Conservation (phyloP, 2,888 invertebrate species). For the Sesia apiformis region DNA sequence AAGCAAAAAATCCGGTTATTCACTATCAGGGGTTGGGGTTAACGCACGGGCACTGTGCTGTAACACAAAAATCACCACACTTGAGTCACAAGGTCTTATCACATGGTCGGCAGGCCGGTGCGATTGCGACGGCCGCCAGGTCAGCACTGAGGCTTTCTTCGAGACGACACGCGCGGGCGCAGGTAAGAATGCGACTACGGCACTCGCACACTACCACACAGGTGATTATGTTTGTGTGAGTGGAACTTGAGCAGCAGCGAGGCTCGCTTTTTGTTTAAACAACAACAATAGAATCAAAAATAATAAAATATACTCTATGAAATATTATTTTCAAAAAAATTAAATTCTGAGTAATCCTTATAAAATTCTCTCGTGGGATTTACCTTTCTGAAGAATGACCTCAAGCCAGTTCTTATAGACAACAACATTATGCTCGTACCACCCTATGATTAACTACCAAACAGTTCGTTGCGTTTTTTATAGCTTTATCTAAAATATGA, state of each 20-base stretch:
- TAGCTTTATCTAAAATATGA: too few species aligned
- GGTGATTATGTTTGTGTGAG: constrained; percentile 22
- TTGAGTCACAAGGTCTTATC: constrained; percentile 55
- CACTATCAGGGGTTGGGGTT: constrained; percentile 70
- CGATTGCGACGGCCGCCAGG: constrained; percentile 65
- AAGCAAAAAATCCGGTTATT: constrained; percentile 61
- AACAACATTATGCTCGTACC: too few species aligned
- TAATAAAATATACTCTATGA: too few species aligned
- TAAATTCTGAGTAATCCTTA: too few species aligned
- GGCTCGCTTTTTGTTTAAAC: not conserved
- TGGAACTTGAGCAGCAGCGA: constrained; percentile 1
- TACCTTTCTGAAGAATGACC: too few species aligned
- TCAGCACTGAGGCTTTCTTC: constrained; percentile 69
- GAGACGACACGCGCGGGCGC: constrained; percentile 51
- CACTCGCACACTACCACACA: constrained; percentile 30
- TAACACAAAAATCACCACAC: constrained; percentile 65
- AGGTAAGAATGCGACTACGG: constrained; percentile 57
- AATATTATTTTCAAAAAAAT: too few species aligned
- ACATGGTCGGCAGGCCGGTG: constrained; percentile 62
- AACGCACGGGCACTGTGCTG: constrained; percentile 66
- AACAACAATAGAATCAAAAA: too few species aligned
- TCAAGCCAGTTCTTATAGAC: too few species aligned
- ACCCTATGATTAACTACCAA: too few species aligned
- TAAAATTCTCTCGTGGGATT: too few species aligned
- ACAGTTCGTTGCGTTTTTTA: too few species aligned